phyloP scores from a whole-genome alignment of 2,113 vertebrate species.

The Arothron firmamentum region DNA sequence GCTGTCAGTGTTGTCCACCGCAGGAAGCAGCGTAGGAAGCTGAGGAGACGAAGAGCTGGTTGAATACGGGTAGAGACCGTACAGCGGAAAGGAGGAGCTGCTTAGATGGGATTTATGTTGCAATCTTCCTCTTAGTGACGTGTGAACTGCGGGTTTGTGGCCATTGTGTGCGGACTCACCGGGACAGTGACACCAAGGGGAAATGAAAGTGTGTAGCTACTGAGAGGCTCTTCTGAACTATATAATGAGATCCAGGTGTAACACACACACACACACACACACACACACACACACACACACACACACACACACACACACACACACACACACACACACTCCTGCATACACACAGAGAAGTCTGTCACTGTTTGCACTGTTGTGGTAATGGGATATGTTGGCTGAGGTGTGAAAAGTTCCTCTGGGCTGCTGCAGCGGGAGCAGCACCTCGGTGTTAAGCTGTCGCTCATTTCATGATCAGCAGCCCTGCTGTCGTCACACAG shows the following conservation, averaged over 20 bases:
- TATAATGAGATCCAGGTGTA: slow-evolving; percentile 64
- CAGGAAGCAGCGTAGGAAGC: background rate
- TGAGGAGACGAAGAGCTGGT: background rate
- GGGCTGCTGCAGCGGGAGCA: slow-evolving; percentile 45
- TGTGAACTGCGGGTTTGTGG: background rate
- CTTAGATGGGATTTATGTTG: slow-evolving; percentile 18
- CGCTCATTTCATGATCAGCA: slow-evolving; percentile 30
- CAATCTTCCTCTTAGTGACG: slow-evolving; percentile 6
- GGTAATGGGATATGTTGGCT: slow-evolving; percentile 47
- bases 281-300: background rate
- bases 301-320: slow-evolving; percentile 6
- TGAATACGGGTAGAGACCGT: background rate
- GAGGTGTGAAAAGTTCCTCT: slow-evolving; percentile 58
- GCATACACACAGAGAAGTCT: slow-evolving; percentile 30
- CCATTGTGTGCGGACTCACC: slow-evolving; percentile 34
- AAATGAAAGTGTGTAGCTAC: slow-evolving; percentile 53
- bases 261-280: slow-evolving; percentile 2
- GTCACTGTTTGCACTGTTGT: slow-evolving; percentile 9
- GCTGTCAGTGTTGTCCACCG: background rate
- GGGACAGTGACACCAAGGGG: slow-evolving; percentile 28
- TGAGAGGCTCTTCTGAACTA: slow-evolving; percentile 37
- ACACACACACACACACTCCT: background rate
- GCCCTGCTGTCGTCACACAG: background rate
- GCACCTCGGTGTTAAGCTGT: slow-evolving; percentile 38
- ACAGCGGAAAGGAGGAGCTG: background rate